phyloP scores from a whole-genome alignment of 2,113 vertebrate genomes.

The Sminthopsis crassicaudata region DNA sequence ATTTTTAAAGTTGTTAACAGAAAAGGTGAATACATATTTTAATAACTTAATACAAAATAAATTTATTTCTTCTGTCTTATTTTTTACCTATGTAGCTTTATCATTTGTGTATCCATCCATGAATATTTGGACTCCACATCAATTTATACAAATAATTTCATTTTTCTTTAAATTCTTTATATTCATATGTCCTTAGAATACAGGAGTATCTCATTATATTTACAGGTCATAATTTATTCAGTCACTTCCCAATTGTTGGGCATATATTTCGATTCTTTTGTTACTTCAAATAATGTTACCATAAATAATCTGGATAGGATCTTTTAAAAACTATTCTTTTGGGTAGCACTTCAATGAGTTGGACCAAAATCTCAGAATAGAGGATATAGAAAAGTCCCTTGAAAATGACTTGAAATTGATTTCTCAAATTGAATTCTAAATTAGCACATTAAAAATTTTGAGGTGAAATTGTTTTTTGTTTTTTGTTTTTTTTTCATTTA shows the following conservation, averaged over 20 bases:
- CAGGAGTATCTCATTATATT: not conserved
- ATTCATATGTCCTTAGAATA: not conserved
- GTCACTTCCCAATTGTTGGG: not conserved
- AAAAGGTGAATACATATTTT: not conserved
- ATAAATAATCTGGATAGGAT: not conserved
- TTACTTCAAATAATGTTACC: not conserved
- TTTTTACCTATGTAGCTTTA: not conserved
- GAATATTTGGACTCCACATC: too few species aligned
- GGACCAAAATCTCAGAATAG: not conserved
- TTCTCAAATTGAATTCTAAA: not conserved
- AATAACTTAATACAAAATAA: not conserved
- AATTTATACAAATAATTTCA: not conserved
- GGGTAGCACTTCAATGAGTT: not conserved
- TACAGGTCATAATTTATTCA: not conserved
- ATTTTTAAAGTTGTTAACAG: not conserved
- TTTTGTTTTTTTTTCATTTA: not conserved
- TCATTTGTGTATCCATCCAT: too few species aligned
- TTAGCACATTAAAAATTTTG: not conserved
- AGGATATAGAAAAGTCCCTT: too few species aligned
- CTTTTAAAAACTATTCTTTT: not conserved
- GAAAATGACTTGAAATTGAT: not conserved
- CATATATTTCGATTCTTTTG: not conserved
- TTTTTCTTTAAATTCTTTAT: not conserved
- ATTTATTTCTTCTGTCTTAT: not conserved
- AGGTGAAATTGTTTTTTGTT: too few species aligned